A percentile compares a stretch with the other conserved stretches of the same genome.
These are phyloP conservation scores for Acanthosepion pharaonis DNA, from an alignment of 2,888 invertebrate genomes.

Conservation along the genomic window DNA sequence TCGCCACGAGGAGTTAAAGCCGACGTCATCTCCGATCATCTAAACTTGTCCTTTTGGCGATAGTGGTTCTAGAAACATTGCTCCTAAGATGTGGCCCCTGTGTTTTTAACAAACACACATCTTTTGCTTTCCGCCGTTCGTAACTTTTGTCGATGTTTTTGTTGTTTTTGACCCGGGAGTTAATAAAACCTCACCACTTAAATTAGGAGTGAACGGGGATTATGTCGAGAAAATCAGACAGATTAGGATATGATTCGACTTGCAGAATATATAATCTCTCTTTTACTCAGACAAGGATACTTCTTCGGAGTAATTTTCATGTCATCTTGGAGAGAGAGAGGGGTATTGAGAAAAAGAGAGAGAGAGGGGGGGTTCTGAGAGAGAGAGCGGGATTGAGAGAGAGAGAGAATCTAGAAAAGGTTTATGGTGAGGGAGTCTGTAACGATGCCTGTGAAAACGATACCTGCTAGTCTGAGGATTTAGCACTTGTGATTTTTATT, in stretches of 20 bases:
- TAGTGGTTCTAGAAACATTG: not conserved
- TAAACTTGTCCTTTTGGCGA: not conserved
- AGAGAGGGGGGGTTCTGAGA: no score
- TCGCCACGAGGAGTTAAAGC: not conserved
- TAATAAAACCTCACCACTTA: constrained; percentile 20
- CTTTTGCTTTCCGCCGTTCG: not conserved
- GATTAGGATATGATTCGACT: not conserved
- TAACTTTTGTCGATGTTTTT: not conserved
- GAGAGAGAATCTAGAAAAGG: not conserved
- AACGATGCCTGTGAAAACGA: no score
- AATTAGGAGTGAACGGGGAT: not conserved
- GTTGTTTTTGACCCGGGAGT: not conserved
- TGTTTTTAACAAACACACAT: not conserved
- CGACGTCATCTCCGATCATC: not conserved
- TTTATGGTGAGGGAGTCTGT: no score
- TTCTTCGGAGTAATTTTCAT: not conserved
- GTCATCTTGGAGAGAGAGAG: not conserved
- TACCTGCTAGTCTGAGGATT: no score
- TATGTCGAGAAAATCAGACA: not conserved
- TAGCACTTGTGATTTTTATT: no score
- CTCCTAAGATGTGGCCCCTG: not conserved
- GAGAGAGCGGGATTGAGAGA: not conserved
- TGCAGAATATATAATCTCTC: not conserved
- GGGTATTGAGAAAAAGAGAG: not conserved
- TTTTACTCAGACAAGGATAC: not conserved